Evolutionary conservation across 2,797 vertebrate genomes (phyloP), one percentile per base, ranked within the genome.

Genomic region (Discoglossus pictus): DNA sequence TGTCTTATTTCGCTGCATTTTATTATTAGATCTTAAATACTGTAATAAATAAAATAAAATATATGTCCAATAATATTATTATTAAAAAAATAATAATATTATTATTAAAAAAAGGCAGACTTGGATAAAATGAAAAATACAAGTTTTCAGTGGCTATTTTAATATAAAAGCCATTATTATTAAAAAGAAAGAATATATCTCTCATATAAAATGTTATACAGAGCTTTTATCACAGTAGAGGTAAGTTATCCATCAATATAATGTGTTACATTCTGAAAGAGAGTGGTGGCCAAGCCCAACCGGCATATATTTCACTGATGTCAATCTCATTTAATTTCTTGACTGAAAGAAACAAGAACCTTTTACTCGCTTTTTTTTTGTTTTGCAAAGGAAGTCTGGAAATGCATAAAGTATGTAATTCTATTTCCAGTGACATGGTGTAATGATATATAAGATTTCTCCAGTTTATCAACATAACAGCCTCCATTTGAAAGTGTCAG

Each of bases 341-440:
- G 15, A 7, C 23, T 50, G 24, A 50, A 50, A 50, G 47, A 50
- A 50, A 50, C 23, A 50, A 50, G 23, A 25, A 50, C 13, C 24
- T 24, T 31, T 50, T 2, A 12, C n/a, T 5, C 5, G 7, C 21
- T n/a, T 25, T 12, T 27, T 50, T 50, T 6, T n/a, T 25, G 4
- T 27, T 50, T 50, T 6, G 6, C 2, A 50, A 25, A 50, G 47
- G 47, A 50, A 50, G 24, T 31, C 24, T 50, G 47, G 47, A 25
- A 25, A 50, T 25, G 12, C 27, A n/a, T 25, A 50, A 50, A 27
- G 15, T 50, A n/a, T 50, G 24, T 50, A 50, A 50, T 50, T 50
- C 47, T 24, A 25, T 50, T 27, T 27, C 24, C 23, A 50, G 13
- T 50, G 23, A 50, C 8, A 50, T 50, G 24, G 13, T 8, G 2